Base-by-base conservation (phyloP, 2,113 vertebrate genomes). In the Pandion haliaetus region DNA sequence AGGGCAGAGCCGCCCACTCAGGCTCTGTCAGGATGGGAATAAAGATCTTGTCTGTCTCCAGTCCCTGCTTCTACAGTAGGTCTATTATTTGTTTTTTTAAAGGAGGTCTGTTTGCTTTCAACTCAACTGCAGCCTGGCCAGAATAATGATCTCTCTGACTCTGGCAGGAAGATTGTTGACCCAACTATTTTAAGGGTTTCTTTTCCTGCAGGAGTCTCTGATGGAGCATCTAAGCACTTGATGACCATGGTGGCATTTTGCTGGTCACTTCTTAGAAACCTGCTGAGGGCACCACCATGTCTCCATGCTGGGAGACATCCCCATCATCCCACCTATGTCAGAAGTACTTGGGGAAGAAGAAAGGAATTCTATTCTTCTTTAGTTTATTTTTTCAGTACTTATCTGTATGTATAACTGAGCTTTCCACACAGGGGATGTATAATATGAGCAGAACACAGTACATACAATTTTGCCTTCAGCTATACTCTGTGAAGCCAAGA, bases 11-110 rank as follows among this genome's bases (percentile, higher is more conserved):
- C 0, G 0, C 86, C 72, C 14, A 3, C 54, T 86, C 45, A 31
- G 34, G n/a, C 67, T 82, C 82, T 69, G 40, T 61, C 3, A 1
- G 58, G 67, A 83, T 0, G 5, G 34, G 76, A 96, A 94, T 83
- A 88, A 93, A 94, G 90, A 81, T 61, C 55, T 81, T 38, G 31
- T 83, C 59, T 95, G 85, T 94, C 85, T 83, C 34, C 86, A 54
- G 45, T 24, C 55, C 25, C 62, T 69, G 62, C 82, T 92, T 42
- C 59, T 32, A 94, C 90, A 94, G 78, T 79, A 82, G 34, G 44
- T 49, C 82, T 69, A 95, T 95, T 96, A 89, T 95, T 40, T 88
- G 38, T 5, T 12, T 16, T 80, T 87, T 93, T 95, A 90, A 93
- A 78, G 77, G 73, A 89, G 10, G 11, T 76, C 90, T 90, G 52